Evolutionary conservation across 1,140 invertebrate species (phyloP).

Genomic region (Gryon sp.): DNA sequence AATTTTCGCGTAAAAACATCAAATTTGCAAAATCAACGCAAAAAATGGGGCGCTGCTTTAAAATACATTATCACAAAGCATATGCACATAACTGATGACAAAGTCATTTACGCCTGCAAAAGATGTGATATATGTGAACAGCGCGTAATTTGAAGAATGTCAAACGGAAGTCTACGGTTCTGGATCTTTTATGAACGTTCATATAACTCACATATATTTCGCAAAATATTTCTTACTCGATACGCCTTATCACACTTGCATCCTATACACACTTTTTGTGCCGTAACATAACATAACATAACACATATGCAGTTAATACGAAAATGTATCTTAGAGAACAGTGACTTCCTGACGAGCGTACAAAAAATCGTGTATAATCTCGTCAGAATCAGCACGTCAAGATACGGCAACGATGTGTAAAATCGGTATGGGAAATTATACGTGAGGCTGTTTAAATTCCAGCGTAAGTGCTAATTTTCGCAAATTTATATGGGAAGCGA

Average conservation of each 20-base stretch:
- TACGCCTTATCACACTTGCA: constrained; percentile 47
- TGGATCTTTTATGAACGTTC: constrained; percentile 38
- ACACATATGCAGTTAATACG: constrained; percentile 10
- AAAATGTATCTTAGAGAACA: constrained; percentile 5
- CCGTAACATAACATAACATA: no score
- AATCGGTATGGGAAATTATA: constrained; percentile 34
- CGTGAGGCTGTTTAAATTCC: constrained; percentile 15
- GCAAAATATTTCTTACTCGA: constrained; percentile 27
- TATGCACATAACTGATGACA: constrained; percentile 49
- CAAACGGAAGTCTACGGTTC: constrained; percentile 46
- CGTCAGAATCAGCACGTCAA: constrained; percentile 13
- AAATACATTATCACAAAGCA: constrained; percentile 13
- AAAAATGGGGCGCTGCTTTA: constrained; percentile 25
- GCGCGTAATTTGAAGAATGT: constrained; percentile 37
- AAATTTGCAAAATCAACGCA: constrained; percentile 28
- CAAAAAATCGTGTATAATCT: constrained; percentile 24
- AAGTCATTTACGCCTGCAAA: constrained; percentile 30
- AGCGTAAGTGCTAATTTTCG: constrained; percentile 26
- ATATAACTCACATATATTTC: constrained; percentile 10
- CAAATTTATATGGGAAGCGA: constrained; percentile 33
- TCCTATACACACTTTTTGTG: constrained; percentile 31
- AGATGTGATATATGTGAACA: constrained; percentile 44
- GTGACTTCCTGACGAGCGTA: constrained; percentile 21
- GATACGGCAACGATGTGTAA: constrained; percentile 23
- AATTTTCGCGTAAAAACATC: constrained; percentile 30